Conservation (phyloP, 2,113 vertebrate genomes). For the Syrrhaptes paradoxus region DNA sequence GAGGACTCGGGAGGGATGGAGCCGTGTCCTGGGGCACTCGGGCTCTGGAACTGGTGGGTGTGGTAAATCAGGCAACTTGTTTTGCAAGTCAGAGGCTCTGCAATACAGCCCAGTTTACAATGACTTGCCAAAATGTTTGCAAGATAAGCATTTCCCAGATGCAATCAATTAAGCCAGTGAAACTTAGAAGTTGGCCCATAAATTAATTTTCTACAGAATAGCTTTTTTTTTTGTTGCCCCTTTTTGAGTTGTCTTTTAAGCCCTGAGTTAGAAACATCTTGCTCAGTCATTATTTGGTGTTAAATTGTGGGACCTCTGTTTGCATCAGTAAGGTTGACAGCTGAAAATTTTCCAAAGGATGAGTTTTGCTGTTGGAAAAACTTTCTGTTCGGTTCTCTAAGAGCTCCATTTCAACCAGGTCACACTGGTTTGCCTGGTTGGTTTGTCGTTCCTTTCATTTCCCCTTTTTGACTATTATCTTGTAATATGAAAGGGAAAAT, state of each 20-base stretch:
- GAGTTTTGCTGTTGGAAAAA: background rate
- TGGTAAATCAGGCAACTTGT: background rate
- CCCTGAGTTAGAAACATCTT: background rate
- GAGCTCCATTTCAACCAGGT: background rate
- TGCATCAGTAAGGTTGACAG: background rate
- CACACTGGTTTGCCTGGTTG: background rate
- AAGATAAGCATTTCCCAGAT: background rate
- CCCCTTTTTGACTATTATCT: background rate
- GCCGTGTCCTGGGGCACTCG: background rate
- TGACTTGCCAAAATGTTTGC: conserved; percentile 20
- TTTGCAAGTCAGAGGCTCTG: conserved; percentile 2
- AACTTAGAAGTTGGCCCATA: background rate
- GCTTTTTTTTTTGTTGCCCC: background rate
- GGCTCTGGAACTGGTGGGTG: fast-evolving
- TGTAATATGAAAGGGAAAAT: background rate
- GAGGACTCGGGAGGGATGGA: background rate
- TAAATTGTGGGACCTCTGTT: background rate
- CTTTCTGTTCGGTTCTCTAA: background rate
- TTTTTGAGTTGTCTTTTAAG: background rate
- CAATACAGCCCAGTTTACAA: background rate
- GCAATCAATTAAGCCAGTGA: background rate
- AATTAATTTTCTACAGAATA: background rate
- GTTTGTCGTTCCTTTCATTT: background rate
- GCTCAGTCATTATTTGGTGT: background rate
- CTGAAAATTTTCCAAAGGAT: background rate